Evolutionary conservation across 2,888 invertebrate genomes (phyloP), one percentile per base, ranked within the genome.

Genomic region (Drosophila nigricruria): DNA sequence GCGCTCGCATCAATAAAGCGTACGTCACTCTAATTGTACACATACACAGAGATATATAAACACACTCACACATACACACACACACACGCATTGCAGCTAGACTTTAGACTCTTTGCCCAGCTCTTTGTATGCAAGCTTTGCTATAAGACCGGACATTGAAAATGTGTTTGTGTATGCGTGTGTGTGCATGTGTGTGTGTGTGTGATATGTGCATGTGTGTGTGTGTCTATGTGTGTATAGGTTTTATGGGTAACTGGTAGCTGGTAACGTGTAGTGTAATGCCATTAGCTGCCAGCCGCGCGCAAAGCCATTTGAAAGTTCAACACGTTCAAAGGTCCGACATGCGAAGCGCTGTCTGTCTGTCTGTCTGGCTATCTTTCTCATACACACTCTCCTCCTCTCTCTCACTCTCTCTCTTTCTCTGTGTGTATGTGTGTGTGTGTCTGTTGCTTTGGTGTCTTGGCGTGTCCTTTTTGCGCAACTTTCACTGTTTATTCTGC

Each of bases 401-500:
- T n/a, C 25, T 5, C 43, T 58, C 34, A 50, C 45, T 34, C 36
- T 53, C 10, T 57, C 53, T 27, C 57, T 25, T 10, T 27, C 14
- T 36, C 27, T 9, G 36, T 67, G 8, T 27, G 3, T 50, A n/a
- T n/a, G n/a, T 45, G 16, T 25, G 16, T 25, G 25, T 45, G 8
- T 25, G 45, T 47, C 16, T 20, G 52, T 45, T 61, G 56, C 77
- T 77, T 58, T 81, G 64, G 61, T 80, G 79, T 82, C 80, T 80
- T 82, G 73, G 77, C 77, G 63, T 83, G 79, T 85, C 88, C 85
- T 87, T 87, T 89, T 81, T 89, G 89, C 74, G 79, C 85, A 85
- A 89, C 89, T 85, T 89, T 89, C 84, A 85, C 84, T 85, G 84
- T 86, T 86, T 86, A 88, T 88, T 89, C 88, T 81, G 89, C 90